These are phyloP conservation scores for Hemithea aestivaria DNA, from an alignment of 2,888 invertebrate genomes.

Conservation along the genomic window DNA sequence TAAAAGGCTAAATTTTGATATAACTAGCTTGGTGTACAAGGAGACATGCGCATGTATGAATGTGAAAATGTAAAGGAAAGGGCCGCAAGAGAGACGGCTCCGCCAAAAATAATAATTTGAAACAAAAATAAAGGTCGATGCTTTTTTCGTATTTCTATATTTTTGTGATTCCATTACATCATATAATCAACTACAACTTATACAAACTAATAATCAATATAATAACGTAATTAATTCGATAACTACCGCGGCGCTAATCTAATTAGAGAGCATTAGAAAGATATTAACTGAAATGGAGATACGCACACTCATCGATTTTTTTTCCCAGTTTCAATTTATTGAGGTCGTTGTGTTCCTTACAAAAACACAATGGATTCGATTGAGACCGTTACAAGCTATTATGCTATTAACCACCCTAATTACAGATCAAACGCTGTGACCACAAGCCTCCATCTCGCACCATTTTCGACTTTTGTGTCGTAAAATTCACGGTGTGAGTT, in stretches of 20 bases:
- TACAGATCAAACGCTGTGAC: conserved; percentile 70
- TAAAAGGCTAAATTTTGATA: no score
- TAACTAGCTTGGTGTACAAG: no score
- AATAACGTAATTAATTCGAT: conserved; percentile 21
- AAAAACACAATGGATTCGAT: conserved; percentile 64
- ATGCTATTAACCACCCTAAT: conserved; percentile 71
- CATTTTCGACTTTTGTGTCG: conserved; percentile 63
- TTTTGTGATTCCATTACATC: no score
- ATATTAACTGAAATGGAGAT: conserved; percentile 42
- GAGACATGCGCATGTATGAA: no score
- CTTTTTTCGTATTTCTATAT: no score
- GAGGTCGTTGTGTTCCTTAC: conserved; percentile 42
- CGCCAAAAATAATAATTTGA: no score
- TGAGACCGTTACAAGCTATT: conserved; percentile 68
- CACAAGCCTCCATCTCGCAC: conserved; percentile 66
- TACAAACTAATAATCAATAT: no score
- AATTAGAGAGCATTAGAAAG: conserved; percentile 35
- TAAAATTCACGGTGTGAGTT: conserved; percentile 55
- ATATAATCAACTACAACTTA: no score
- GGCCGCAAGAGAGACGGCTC: no score
- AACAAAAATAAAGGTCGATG: no score
- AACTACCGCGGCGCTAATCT: conserved; percentile 28
- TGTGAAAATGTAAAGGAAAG: no score
- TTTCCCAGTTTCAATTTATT: conserved; percentile 45
- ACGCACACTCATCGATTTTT: conserved; percentile 43